phyloP scores from a whole-genome alignment of 2,113 vertebrate genomes.

The Corynorhinus townsendii region DNA sequence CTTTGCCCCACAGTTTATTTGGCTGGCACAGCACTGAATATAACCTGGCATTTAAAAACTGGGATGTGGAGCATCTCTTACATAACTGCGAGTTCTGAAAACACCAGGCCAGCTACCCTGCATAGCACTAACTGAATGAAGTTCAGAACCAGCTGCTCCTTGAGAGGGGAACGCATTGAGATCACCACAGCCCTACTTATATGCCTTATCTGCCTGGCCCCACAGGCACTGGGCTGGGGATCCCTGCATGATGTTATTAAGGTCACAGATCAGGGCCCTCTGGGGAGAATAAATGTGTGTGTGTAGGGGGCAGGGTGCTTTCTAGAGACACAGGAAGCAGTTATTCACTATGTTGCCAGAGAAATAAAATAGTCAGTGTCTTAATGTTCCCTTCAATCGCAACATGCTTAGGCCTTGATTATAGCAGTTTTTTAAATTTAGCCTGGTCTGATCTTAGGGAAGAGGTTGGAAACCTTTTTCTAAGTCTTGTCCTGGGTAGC shows the following conservation, averaged over 20 bases:
- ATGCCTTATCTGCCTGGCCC: neutral
- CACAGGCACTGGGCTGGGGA: neutral
- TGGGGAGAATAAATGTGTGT: neutral
- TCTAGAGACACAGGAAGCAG: neutral
- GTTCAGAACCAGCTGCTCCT: neutral
- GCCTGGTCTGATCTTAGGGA: neutral
- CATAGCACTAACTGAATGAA: neutral
- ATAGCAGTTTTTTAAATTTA: conserved; percentile 5
- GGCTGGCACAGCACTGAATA: neutral
- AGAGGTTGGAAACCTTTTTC: neutral
- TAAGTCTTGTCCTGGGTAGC: neutral
- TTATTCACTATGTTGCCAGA: neutral
- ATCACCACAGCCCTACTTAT: neutral
- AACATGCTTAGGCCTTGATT: neutral
- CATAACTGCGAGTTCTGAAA: neutral
- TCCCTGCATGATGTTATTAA: neutral
- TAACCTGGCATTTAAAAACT: neutral
- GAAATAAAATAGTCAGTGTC: neutral
- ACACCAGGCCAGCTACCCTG: neutral
- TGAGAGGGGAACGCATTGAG: neutral
- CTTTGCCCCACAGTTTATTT: neutral
- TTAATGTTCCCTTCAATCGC: neutral
- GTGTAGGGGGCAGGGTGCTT: neutral
- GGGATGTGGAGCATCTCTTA: neutral
- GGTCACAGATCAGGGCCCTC: neutral